These are phyloP conservation scores for Leptatherina wallacei DNA, from an alignment of 2,797 vertebrate species.

Conservation along the genomic window DNA sequence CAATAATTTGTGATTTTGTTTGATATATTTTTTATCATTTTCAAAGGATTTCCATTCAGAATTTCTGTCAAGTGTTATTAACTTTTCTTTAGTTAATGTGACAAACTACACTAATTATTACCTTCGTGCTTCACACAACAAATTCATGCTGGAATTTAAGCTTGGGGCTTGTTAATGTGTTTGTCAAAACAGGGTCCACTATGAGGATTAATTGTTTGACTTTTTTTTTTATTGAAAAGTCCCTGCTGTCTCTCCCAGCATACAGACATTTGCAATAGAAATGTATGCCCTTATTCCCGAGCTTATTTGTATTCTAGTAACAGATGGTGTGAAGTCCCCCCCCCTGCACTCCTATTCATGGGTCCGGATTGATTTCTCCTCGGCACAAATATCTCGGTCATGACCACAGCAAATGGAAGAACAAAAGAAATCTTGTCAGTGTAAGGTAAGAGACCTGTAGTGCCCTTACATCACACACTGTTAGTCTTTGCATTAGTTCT, in stretches of 20 bases:
- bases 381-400: slow-evolving; percentile 24
- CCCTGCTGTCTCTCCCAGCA: slow-evolving; percentile 42
- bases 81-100: background rate
- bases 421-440: slow-evolving; percentile 19
- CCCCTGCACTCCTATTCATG: slow-evolving; percentile 13
- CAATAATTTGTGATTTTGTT: slow-evolving; percentile 1
- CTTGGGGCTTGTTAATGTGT: slow-evolving; percentile 67
- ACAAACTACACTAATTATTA: background rate
- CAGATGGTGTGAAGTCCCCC: slow-evolving; percentile 19
- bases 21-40: background rate
- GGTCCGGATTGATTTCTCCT: slow-evolving; percentile 36
- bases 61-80: background rate
- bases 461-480: slow-evolving; percentile 6
- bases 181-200: slow-evolving; percentile 51
- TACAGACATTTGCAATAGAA: slow-evolving; percentile 22
- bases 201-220: slow-evolving; percentile 50
- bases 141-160: slow-evolving; percentile 33
- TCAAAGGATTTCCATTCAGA: background rate
- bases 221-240: slow-evolving; percentile 44
- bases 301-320: slow-evolving; percentile 37
- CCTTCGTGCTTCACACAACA: background rate
- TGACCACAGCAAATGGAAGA: slow-evolving; percentile 17
- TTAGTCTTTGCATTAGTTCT: slow-evolving; percentile 4
- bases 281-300: slow-evolving; percentile 33
- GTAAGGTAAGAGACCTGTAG: slow-evolving; percentile 7